Evolutionary conservation across 1,140 invertebrate species (phyloP).

Genomic region (Dryas iulia): DNA sequence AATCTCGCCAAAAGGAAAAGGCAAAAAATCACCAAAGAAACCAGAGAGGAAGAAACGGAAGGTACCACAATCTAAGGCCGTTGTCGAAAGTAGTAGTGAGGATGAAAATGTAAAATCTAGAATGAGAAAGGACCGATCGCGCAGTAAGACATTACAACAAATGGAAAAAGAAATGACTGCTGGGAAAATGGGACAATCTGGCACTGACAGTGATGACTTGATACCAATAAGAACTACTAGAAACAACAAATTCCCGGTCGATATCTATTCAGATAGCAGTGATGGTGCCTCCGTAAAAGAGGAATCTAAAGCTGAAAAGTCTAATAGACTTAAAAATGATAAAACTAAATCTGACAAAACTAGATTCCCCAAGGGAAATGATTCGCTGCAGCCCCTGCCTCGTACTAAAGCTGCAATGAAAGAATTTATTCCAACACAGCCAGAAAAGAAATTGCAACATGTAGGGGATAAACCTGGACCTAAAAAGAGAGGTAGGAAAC

Average conservation of each 20-base stretch:
- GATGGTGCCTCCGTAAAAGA: constrained; percentile 73
- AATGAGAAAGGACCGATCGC: constrained; percentile 78
- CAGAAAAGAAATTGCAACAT: constrained; percentile 59
- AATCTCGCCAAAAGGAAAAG: constrained; percentile 66
- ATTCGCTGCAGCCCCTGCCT: constrained; percentile 84
- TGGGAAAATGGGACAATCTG: constrained; percentile 77
- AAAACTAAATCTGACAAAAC: constrained; percentile 65
- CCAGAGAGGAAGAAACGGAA: constrained; percentile 73
- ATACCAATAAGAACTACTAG: constrained; percentile 81
- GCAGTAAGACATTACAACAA: constrained; percentile 83
- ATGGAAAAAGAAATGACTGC: constrained; percentile 86
- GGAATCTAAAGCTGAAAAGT: constrained; percentile 53
- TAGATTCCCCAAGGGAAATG: constrained; percentile 81
- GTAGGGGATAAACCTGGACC: constrained; percentile 70
- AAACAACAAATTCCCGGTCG: constrained; percentile 79
- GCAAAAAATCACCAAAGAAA: constrained; percentile 65
- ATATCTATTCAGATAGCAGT: constrained; percentile 89
- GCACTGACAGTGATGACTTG: constrained; percentile 89
- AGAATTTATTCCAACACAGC: constrained; percentile 83
- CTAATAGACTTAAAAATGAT: constrained; percentile 73
- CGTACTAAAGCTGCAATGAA: constrained; percentile 92
- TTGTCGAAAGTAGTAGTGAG: constrained; percentile 82
- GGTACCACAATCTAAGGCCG: constrained; percentile 65
- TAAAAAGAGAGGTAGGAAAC: constrained; percentile 70
- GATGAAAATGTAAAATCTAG: constrained; percentile 77